Conservation (phyloP, 2,888 invertebrate genomes). For the Agrochola lota region DNA sequence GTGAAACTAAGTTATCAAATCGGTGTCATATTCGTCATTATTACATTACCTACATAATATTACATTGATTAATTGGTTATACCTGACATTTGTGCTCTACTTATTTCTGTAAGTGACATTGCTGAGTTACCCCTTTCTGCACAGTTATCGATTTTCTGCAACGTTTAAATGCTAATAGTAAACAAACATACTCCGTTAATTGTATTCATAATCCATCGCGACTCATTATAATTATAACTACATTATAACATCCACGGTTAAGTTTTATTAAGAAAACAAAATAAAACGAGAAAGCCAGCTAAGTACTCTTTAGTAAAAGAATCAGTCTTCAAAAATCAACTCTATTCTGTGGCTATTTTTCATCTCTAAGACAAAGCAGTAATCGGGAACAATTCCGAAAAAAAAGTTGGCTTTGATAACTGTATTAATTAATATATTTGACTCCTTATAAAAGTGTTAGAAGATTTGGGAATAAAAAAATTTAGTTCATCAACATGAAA, state of each 20-base stretch:
- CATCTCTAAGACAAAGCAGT: conserved; percentile 8
- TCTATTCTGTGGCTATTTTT: conserved; percentile 39
- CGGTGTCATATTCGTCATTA: background rate
- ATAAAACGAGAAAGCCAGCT: conserved; percentile 31
- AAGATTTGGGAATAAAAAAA: background rate
- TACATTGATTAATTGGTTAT: background rate
- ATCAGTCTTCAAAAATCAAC: conserved; percentile 70
- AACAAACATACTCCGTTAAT: conserved; percentile 56
- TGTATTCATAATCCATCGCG: conserved; percentile 77
- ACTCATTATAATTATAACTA: conserved; percentile 67
- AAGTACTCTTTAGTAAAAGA: conserved; percentile 49
- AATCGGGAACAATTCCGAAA: background rate
- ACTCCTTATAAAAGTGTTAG: background rate
- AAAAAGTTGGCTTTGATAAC: background rate
- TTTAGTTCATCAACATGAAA: background rate
- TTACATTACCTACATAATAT: background rate
- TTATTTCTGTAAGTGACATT: background rate
- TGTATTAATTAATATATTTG: background rate
- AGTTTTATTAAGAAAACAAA: conserved; percentile 12
- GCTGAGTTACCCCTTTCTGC: conserved; percentile 10
- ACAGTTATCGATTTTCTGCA: conserved; percentile 23
- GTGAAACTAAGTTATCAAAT: background rate
- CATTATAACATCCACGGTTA: conserved; percentile 32
- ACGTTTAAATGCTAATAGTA: conserved; percentile 26
- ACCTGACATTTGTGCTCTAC: background rate